Base-by-base conservation (phyloP, 1,140 invertebrate genomes). In the Elymnias hypermnestra region DNA sequence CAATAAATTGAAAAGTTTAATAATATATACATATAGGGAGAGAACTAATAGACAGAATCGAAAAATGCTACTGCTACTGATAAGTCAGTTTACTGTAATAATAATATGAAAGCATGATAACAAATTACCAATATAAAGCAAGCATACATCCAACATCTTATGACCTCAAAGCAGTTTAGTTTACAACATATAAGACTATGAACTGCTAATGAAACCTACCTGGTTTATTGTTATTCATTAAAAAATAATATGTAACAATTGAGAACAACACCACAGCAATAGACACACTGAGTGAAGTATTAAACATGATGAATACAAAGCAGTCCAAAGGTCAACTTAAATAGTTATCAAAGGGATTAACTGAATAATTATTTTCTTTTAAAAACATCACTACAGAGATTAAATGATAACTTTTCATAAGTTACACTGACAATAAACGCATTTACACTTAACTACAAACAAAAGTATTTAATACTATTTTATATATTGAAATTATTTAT, bases 221-320 rank as follows among this genome's bases (percentile, higher is more conserved):
- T 72, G 59, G 12, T 23, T 31, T 33, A 29, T 54, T 48, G 57
- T 57, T 57, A 21, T 56, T 63, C 36, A 55, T 48, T 33, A 70
- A 21, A 60, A 57, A 64, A 39, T 62, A 40, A 45, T 60, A 68
- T 29, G 63, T 62, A 46, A 68, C 18, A 54, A 72, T 40, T 42
- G 68, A 66, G 37, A 72, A 13, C 33, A 65, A 48, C 28, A 67
- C 21, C 37, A 66, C 45, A 25, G 43, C 33, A 40, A 64, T 10
- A 29, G 72, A 51, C 19, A 58, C 28, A 37, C 41, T 31, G 33
- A 45, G 37, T 39, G 55, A 18, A 45, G 14, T 39, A 22, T 47
- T 40, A 14, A 19, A 33, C 55, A 63, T 63, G 23, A 48, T 46
- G n/a, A 48, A 43, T 43, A 10, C 17, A 22, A 53, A 53, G 53